A percentile compares a stretch with the other conserved stretches of the same genome.
These are phyloP conservation scores for Cylindroiulus punctatus DNA, from an alignment of 2,888 invertebrate species.

Conservation along the genomic window DNA sequence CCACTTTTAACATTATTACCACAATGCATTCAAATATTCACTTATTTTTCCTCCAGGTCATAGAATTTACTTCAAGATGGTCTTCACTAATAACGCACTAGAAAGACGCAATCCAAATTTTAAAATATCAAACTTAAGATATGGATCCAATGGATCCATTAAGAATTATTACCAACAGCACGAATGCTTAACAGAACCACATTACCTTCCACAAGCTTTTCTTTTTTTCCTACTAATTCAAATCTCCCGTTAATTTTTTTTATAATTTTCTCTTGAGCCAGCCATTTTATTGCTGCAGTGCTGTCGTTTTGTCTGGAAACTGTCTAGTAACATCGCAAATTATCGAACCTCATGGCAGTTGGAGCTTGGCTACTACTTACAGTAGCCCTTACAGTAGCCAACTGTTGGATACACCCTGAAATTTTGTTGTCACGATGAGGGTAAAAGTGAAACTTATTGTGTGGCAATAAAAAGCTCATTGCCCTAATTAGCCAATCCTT, in stretches of 20 bases:
- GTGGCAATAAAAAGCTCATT: constrained; percentile 30
- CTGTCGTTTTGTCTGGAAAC: background rate
- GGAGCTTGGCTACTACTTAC: background rate
- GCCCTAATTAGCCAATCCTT: constrained; percentile 8
- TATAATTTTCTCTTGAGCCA: background rate
- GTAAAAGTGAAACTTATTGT: constrained; percentile 16
- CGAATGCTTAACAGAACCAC: no score
- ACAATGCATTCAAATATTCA: no score
- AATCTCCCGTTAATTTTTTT: background rate
- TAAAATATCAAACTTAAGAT: no score
- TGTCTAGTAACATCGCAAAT: background rate
- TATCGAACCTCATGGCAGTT: background rate
- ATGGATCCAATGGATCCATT: no score
- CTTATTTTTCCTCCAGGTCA: no score
- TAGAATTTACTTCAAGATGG: no score
- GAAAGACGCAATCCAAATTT: no score
- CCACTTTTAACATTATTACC: no score
- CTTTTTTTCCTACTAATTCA: no score
- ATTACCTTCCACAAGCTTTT: no score
- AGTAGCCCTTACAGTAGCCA: constrained; percentile 11
- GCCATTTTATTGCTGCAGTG: background rate
- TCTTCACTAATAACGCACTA: no score
- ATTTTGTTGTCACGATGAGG: constrained; percentile 39
- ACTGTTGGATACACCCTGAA: constrained; percentile 23
- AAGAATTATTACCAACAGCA: no score